These are phyloP conservation scores for Perdita meconis DNA, from an alignment of 2,888 invertebrate genomes.

Conservation along the genomic window DNA sequence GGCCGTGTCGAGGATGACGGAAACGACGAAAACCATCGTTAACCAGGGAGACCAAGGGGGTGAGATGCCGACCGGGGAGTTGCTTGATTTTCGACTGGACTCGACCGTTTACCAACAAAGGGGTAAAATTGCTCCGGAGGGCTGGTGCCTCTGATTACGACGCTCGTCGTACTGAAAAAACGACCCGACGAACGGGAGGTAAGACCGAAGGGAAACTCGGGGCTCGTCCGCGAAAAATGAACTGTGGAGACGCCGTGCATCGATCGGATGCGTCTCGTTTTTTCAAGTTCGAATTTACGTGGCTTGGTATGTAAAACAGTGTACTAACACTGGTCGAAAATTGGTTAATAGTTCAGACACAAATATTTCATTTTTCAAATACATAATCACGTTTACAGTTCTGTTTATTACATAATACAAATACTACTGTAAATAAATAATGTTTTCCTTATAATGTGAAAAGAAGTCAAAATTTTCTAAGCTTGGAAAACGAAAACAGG, in stretches of 20 bases:
- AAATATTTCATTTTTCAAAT: no score
- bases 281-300: background rate
- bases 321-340: no score
- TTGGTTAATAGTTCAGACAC: no score
- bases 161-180: slow-evolving; percentile 19
- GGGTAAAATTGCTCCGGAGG: slow-evolving; percentile 61
- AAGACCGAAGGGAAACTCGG: slow-evolving; percentile 15
- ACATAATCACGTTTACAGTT: no score
- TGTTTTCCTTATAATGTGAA: no score
- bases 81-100: slow-evolving; percentile 56
- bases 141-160: slow-evolving; percentile 56
- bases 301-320: no score
- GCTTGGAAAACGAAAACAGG: no score
- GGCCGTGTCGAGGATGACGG: slow-evolving; percentile 48
- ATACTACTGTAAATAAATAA: no score
- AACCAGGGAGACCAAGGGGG: slow-evolving; percentile 21
- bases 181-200: background rate
- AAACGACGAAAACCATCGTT: slow-evolving; percentile 52
- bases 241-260: background rate
- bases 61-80: background rate
- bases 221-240: background rate
- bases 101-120: slow-evolving; percentile 62
- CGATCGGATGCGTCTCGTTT: slow-evolving; percentile 22
- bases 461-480: no score
- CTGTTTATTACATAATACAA: no score